Conservation (phyloP, 2,113 vertebrate genomes). For the Pterocles gutturalis region DNA sequence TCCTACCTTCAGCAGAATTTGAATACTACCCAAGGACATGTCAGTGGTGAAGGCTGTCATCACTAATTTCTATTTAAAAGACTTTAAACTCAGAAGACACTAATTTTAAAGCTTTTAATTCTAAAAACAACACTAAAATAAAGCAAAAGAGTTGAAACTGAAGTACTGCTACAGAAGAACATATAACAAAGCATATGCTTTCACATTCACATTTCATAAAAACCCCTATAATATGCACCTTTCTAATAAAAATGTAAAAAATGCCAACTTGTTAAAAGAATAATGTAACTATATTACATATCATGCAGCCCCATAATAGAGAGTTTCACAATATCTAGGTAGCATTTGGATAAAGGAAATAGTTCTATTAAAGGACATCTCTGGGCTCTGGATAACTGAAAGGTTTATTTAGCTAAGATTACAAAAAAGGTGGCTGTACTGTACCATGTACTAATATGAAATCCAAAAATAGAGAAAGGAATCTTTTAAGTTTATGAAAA, state of each 20-base stretch:
- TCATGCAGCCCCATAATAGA: not conserved
- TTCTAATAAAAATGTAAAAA: not conserved
- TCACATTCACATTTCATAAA: not conserved
- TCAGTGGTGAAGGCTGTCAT: not conserved
- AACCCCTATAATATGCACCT: not conserved
- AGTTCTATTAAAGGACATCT: not conserved
- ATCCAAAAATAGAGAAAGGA: not conserved
- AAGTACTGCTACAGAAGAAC: not conserved
- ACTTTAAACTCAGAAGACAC: not conserved
- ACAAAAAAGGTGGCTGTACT: not conserved
- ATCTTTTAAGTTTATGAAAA: not conserved
- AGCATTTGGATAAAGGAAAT: not conserved
- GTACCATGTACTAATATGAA: not conserved
- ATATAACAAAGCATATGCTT: not conserved
- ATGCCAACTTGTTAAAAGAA: not conserved
- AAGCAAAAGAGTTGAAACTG: not conserved
- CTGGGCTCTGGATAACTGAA: not conserved
- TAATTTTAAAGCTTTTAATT: not conserved
- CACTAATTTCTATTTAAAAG: not conserved
- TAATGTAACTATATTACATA: not conserved
- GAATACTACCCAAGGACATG: not conserved
- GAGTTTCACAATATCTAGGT: not conserved
- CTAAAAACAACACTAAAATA: not conserved
- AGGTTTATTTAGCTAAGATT: not conserved
- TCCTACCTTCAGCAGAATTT: not conserved